Evolutionary conservation across 2,113 vertebrate species (phyloP), one percentile per base, ranked within the genome.

Genomic region (Physeter macrocephalus): DNA sequence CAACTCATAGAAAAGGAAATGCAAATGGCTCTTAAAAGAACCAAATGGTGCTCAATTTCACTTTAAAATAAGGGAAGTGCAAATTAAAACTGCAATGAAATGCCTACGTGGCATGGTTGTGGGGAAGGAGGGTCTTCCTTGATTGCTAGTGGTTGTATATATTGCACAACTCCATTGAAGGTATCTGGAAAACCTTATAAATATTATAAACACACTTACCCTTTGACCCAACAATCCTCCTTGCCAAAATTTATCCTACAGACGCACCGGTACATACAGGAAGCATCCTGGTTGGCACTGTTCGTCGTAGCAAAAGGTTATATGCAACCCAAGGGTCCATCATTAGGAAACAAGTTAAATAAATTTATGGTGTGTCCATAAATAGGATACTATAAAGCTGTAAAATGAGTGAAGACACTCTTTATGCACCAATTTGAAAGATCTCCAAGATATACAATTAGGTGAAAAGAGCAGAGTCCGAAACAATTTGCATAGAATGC

Each of bases 341-440:
- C 49, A 36, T 17, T 62, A 82, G 13, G 39, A 80, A 62, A 36
- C 34, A 1, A 57, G 82, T 18, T 25, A 77, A 61, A 57, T n/a
- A 43, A 41, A 78, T 89, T 87, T 78, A 92, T 4, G 27, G 27
- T 18, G 8, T 14, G 34, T 34, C 87, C 83, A 39, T 96, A 94
- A 92, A 86, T 72, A 94, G 62, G 91, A 61, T 66, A 27, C 66
- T 49, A 43, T 17, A 72, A 95, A 81, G 72, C 86, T 96, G 46
- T 96, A 94, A 92, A 80, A 61, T 49, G 91, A 95, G 74, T 8
- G 46, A 72, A 59, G 80, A 46, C 3, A 3, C 92, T 84, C 74
- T 88, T 93, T 81, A 75, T 34, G n/a, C 49, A 23, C 88, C 36
- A 10, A 71, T 61, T 21, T 78, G 95, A 97, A 89, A 95, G 88